These are phyloP conservation scores for Medauroidea extradentata DNA, from an alignment of 1,140 invertebrate species.

Conservation along the genomic window DNA sequence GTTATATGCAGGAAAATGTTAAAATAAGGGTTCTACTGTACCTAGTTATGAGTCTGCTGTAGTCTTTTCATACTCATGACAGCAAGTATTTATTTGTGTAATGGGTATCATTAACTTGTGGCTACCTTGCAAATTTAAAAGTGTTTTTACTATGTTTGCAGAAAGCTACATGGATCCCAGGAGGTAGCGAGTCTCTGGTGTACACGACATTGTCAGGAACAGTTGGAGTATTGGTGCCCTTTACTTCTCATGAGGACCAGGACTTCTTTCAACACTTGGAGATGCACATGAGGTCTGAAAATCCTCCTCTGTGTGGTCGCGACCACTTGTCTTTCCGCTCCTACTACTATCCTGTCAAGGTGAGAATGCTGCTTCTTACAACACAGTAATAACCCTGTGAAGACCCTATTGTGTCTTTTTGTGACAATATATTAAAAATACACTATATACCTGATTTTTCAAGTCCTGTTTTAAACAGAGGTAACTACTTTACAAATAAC, in stretches of 20 bases:
- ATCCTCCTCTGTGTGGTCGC: conserved; percentile 91
- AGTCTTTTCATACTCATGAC: not conserved
- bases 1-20: no score
- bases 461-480: no score
- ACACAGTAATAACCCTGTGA: no score
- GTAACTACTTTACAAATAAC: no score
- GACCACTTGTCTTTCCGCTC: conserved; percentile 92
- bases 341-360: conserved; percentile 96
- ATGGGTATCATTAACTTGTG: not conserved
- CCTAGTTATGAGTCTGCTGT: no score
- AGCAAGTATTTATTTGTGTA: not conserved
- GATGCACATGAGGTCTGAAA: conserved; percentile 99
- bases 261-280: conserved; percentile 99
- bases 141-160: conserved; percentile 47
- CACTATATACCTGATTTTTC: no score
- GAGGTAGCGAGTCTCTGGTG: conserved; percentile 91
- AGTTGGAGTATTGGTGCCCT: conserved; percentile 94
- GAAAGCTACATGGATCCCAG: conserved; percentile 94
- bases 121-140: not conserved
- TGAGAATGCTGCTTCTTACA: conserved; percentile 38
- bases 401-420: no score
- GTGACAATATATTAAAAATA: no score
- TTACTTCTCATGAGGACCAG: conserved; percentile 97
- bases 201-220: conserved; percentile 92
- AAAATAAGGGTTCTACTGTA: no score